Percentiles rank a stretch among this genome's conserved stretches.
These are phyloP conservation scores for Digitonthophagus gazella DNA, from an alignment of 2,888 invertebrate genomes.

Conservation along the genomic window DNA sequence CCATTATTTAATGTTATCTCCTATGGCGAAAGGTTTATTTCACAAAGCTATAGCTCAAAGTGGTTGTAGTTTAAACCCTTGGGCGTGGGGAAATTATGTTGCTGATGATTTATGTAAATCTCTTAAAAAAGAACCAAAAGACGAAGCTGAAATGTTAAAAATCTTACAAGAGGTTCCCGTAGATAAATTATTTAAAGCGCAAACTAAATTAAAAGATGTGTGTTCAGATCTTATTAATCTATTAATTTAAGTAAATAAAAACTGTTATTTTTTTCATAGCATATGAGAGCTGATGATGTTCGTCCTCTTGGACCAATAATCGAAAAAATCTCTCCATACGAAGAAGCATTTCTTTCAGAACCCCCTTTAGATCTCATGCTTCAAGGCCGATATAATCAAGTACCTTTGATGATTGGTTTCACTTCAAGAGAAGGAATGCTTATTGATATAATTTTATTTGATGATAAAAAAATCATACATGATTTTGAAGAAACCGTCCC, in stretches of 20 bases:
- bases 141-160: constrained; percentile 19
- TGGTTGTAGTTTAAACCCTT: constrained; percentile 25
- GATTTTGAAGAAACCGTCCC: constrained; percentile 36
- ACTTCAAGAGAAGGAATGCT: constrained; percentile 40
- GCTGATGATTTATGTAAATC: constrained; percentile 17
- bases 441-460: constrained; percentile 29
- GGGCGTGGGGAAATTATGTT: constrained; percentile 19
- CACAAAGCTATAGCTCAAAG: constrained; percentile 33
- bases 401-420: constrained; percentile 40
- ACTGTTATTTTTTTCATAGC: constrained; percentile 12
- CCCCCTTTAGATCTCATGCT: constrained; percentile 36
- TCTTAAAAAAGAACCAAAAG: constrained; percentile 11
- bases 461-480: constrained; percentile 20
- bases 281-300: constrained; percentile 19
- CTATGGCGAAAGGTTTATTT: constrained; percentile 45
- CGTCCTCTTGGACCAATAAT: constrained; percentile 25
- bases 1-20: constrained; percentile 53
- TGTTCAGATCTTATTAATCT: constrained; percentile 12
- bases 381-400: constrained; percentile 36
- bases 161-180: constrained; percentile 21
- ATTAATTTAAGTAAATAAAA: neutral
- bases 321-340: constrained; percentile 34
- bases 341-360: constrained; percentile 36
- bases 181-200: constrained; percentile 19
- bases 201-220: constrained; percentile 22